A percentile compares a stretch with the other conserved stretches of the same genome.
phyloP scores from a whole-genome alignment of 1,140 invertebrate genomes.

The Pseudomyrmex pallidus region DNA sequence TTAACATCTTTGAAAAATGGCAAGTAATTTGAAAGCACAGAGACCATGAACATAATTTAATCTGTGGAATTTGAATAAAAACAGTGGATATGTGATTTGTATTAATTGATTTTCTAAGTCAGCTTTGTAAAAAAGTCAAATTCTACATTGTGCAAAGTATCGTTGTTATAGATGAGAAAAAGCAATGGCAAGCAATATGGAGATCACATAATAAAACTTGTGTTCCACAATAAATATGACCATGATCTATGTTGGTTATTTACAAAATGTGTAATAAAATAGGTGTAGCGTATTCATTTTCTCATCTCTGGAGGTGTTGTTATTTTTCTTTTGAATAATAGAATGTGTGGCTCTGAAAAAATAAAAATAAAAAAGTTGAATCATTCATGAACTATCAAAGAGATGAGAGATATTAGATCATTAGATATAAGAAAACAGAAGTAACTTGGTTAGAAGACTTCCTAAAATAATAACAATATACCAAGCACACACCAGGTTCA shows the following conservation, averaged over 20 bases:
- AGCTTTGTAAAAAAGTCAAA: neutral
- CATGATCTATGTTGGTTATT: slow-evolving; percentile 72
- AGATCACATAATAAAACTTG: slow-evolving; percentile 33
- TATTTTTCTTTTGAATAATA: slow-evolving; percentile 89
- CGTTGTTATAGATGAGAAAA: neutral
- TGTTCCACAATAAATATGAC: slow-evolving; percentile 71
- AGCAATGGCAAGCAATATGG: neutral
- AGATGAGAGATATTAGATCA: too few relatives aligned
- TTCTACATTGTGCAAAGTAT: neutral
- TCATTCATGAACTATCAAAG: neutral
- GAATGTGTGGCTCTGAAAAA: slow-evolving; percentile 88
- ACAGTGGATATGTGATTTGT: neutral
- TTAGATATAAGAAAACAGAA: too few relatives aligned
- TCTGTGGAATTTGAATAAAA: slow-evolving; percentile 27
- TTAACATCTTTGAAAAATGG: slow-evolving; percentile 64
- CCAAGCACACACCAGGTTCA: slow-evolving; percentile 89
- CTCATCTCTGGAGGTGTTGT: slow-evolving; percentile 83
- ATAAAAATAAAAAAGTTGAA: neutral
- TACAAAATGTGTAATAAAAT: slow-evolving; percentile 53
- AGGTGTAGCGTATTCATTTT: slow-evolving; percentile 56
- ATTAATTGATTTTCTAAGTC: slow-evolving; percentile 14
- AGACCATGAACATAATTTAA: slow-evolving; percentile 33
- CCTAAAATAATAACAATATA: neutral
- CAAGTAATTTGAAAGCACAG: slow-evolving; percentile 56
- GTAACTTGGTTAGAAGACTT: too few relatives aligned